These are phyloP conservation scores for Eledona agricola DNA, from an alignment of 2,888 invertebrate genomes.

Conservation along the genomic window DNA sequence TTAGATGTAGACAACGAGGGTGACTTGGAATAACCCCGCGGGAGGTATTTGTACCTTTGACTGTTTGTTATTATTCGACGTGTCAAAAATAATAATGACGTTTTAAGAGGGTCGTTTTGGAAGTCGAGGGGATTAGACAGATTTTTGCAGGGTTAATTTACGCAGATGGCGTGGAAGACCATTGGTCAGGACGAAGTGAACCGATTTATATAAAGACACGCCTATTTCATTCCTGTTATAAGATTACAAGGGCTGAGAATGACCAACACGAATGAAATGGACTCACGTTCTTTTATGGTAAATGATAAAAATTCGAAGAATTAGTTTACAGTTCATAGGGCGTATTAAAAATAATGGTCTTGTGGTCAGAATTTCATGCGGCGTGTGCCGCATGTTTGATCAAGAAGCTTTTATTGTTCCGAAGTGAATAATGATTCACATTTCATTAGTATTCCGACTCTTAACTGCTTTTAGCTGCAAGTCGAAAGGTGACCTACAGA, in stretches of 20 bases:
- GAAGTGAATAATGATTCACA: constrained; percentile 28
- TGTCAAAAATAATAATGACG: constrained; percentile 46
- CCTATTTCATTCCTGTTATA: constrained; percentile 11
- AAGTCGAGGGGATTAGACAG: constrained; percentile 19
- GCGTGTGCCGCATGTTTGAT: constrained; percentile 37
- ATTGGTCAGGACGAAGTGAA: constrained; percentile 29
- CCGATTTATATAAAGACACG: constrained; percentile 31
- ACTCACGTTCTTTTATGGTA: too few relatives aligned
- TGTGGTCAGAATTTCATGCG: too few relatives aligned
- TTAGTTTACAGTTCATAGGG: too few relatives aligned
- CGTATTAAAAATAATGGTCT: too few relatives aligned
- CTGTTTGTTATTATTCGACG: constrained; percentile 45
- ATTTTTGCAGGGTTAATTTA: constrained; percentile 17
- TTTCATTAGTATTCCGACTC: constrained; percentile 31
- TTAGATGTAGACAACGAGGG: constrained; percentile 23
- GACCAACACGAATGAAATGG: too few relatives aligned
- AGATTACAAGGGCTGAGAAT: constrained; percentile 8
- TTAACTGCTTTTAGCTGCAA: constrained; percentile 33
- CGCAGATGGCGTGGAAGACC: constrained; percentile 18
- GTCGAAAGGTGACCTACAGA: constrained; percentile 47
- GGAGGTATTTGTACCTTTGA: constrained; percentile 44
- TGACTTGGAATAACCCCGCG: constrained; percentile 40
- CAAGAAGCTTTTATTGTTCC: constrained; percentile 28
- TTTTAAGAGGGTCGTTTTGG: constrained; percentile 18
- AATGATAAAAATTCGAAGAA: too few relatives aligned